Percentiles rank a stretch among this genome's conserved stretches.
phyloP scores from a whole-genome alignment of 1,140 invertebrate genomes.

The Cherax quadricarinatus region DNA sequence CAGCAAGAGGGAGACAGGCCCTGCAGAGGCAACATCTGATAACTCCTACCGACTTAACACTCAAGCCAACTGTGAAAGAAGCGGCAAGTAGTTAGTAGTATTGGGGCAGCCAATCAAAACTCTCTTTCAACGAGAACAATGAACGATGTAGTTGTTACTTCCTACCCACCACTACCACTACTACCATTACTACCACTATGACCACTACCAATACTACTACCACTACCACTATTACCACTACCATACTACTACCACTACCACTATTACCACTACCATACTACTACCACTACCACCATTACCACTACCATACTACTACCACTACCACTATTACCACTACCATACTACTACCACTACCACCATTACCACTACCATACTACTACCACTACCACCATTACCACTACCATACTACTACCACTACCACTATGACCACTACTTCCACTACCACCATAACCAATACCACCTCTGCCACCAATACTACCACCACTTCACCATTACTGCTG shows the following conservation, averaged over 20 bases:
- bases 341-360: background rate
- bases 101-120: background rate
- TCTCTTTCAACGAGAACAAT: background rate
- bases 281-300: background rate
- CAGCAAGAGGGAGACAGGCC: too few species aligned
- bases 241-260: background rate
- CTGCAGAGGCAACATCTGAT: too few species aligned
- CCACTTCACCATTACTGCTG: background rate
- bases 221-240: background rate
- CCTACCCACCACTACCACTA: background rate
- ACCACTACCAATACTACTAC: background rate
- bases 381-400: background rate
- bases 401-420: background rate
- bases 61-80: too few species aligned
- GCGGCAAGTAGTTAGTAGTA: too few species aligned
- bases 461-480: background rate
- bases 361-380: background rate
- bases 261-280: background rate
- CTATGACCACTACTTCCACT: background rate
- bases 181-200: background rate
- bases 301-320: background rate
- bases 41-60: too few species aligned
- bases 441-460: too few species aligned
- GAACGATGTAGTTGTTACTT: too few species aligned
- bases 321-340: conserved; percentile 1